Evolutionary conservation across 2,888 invertebrate species (phyloP), one percentile per base, ranked within the genome.

Genomic region (Drosophila colorata): DNA sequence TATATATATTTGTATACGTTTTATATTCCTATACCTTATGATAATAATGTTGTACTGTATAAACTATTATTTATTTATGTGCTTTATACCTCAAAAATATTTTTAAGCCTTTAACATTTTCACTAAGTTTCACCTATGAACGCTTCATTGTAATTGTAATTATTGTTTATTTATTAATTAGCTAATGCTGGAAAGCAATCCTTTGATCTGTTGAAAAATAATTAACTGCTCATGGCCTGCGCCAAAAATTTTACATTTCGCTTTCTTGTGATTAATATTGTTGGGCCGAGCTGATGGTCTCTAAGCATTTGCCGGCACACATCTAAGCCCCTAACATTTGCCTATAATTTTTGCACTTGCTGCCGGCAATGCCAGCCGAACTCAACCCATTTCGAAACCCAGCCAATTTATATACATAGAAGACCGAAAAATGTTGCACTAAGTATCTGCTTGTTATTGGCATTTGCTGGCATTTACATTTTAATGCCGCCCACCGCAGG

Each of bases 401-500:
- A n/a, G 9, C 41, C 31, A 53, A 41, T 41, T 53, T 53, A 23
- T 5, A 43, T 37, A 44, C 25, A 20, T 53, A 52, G 35, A 20
- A 57, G 46, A 33, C 66, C 75, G n/a, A 67, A 71, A 64, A 76
- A 76, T 76, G 56, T 69, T 67, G 60, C 64, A 69, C n/a, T 72
- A 69, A 69, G 83, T 56, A 74, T 78, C 71, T 66, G 64, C 69
- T 81, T 61, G 71, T 79, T 79, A 79, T 81, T 81, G 76, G 78
- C 76, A 80, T 81, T 83, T 78, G 57, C 52, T 64, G 57, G 72
- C 73, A 72, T 78, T 78, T 78, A 74, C 85, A 85, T 81, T 82
- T 82, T 74, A 86, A 83, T 83, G 63, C 70, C 63, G 40, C 65
- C 72, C 69, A 58, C 61, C 73, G 57, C 68, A 52, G 63, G 64